These are phyloP conservation scores for Pecten maximus DNA, from an alignment of 2,888 invertebrate species.

Conservation along the genomic window DNA sequence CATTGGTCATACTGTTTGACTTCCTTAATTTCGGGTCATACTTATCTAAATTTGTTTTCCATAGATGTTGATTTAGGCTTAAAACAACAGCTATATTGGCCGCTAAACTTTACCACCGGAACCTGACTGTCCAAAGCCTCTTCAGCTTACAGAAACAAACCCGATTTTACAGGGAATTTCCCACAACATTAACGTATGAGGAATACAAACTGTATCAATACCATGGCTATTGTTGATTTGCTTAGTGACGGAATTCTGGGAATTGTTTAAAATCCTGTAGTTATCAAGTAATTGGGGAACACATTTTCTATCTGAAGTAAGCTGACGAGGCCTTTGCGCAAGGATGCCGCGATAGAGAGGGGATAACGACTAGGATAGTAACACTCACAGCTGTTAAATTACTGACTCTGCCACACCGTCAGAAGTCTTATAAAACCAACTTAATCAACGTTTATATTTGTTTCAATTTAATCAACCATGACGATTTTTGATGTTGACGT, in stretches of 20 bases:
- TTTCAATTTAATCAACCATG: neutral
- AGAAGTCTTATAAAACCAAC: neutral
- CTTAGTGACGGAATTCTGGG: neutral
- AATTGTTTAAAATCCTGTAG: neutral
- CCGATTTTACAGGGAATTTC: neutral
- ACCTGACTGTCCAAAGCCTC: neutral
- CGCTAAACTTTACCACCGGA: neutral
- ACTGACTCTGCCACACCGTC: neutral
- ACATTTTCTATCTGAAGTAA: neutral
- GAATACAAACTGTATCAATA: neutral
- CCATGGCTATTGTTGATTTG: neutral
- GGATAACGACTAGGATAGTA: neutral
- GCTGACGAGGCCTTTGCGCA: neutral
- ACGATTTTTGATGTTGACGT: constrained; percentile 6
- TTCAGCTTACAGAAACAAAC: neutral
- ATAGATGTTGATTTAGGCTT: constrained; percentile 18
- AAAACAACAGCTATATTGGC: neutral
- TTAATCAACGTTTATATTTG: neutral
- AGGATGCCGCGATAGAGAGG: neutral
- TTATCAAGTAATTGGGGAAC: neutral
- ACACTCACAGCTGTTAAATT: neutral
- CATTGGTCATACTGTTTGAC: neutral
- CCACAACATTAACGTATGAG: neutral
- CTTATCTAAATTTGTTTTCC: constrained; percentile 18
- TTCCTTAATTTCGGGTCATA: constrained; percentile 23